Evolutionary conservation across 2,113 vertebrate species (phyloP), one percentile per base, ranked within the genome.

Genomic region (Plotosus lineatus): DNA sequence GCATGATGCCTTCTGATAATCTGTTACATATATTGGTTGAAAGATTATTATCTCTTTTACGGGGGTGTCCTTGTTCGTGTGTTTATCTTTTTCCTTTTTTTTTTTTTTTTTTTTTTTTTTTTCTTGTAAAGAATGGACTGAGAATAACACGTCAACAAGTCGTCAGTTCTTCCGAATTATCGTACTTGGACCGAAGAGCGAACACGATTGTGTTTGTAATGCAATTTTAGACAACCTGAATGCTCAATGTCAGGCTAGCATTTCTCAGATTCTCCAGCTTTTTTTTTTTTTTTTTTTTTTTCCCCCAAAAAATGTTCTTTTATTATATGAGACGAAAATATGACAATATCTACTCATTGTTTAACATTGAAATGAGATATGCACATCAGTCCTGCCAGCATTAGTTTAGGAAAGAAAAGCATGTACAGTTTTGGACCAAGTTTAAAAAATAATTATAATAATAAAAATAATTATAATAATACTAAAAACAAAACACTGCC

Each of bases 181-280:
- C 33, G 19, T 60, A 31, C 6, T 6, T 53, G n/a, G 44, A 51
- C 71, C 53, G 48, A 15, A 33, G 26, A 71, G 48, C 63, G 8
- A 42, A 75, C n/a, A 44, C 73, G 77, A 71, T 71, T 44, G 75
- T 63, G 28, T 72, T 60, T 46, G 38, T 38, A 60, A 38, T 80
- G 77, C 65, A 60, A 72, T 56, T 56, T 33, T 51, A 66, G 77
- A 74, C 73, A 48, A 50, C 65, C 42, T 85, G 84, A 85, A 79
- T 73, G 65, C 79, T 82, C 51, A 75, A 23, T 61, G 21, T 46
- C 40, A 58, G 74, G 50, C 72, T 80, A 65, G 23, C 56, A 73
- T 55, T 82, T 79, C 36, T 73, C n/a, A 6, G 15, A 38, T 26
- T 51, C 23, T 55, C 33, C 51, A 31, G n/a, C 56, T 79, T 31